Evolutionary conservation across 2,797 vertebrate species (phyloP).

Genomic region (Dendrocincla tyrannina): DNA sequence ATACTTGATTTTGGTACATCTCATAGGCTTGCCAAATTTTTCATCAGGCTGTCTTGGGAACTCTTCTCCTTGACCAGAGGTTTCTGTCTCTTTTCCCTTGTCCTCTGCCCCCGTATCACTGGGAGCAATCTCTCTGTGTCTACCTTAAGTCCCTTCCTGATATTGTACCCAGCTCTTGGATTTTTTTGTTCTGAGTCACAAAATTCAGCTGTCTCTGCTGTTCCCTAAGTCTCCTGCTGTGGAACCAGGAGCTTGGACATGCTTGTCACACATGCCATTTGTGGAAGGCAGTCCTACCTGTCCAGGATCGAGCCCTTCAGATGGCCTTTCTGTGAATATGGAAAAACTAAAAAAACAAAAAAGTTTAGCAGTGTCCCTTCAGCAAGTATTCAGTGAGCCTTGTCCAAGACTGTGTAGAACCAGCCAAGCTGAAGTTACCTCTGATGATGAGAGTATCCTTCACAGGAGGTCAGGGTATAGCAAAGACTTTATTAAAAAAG

Average conservation of each 20-base stretch:
- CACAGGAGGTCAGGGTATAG: background rate
- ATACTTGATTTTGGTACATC: background rate
- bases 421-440: background rate
- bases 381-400: background rate
- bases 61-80: background rate
- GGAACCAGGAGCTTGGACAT: background rate
- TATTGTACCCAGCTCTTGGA: background rate
- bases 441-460: background rate
- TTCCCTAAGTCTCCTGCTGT: background rate
- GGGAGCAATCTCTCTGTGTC: background rate
- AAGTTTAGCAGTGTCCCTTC: background rate
- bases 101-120: accelerated
- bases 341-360: background rate
- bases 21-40: background rate
- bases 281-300: background rate
- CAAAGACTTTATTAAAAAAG: background rate
- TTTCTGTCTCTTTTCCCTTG: background rate
- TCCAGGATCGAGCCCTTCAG: background rate
- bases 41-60: background rate
- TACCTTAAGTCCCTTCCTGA: background rate
- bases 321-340: background rate
- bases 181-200: background rate
- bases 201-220: background rate
- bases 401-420: background rate
- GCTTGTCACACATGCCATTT: background rate